phyloP scores from a whole-genome alignment of 2,797 vertebrate species.

The Pempheris klunzingeri region DNA sequence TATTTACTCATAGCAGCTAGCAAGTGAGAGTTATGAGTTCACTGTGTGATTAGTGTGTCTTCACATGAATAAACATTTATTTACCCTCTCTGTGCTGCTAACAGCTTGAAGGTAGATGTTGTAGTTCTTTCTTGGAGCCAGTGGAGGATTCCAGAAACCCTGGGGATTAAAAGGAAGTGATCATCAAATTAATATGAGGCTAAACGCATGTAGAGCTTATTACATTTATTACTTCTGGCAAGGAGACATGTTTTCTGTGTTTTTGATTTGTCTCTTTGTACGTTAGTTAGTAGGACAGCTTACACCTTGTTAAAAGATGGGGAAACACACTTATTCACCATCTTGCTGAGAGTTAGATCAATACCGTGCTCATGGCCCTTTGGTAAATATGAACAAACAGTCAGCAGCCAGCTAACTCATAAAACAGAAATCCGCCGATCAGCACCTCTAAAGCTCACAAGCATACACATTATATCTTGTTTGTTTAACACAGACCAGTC shows the following conservation, averaged over 20 bases:
- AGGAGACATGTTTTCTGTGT: not conserved
- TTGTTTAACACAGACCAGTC: not conserved
- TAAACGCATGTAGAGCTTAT: not conserved
- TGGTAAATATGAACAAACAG: not conserved
- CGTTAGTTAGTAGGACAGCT: not conserved
- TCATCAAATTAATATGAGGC: conserved; percentile 7
- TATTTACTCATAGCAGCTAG: conserved; percentile 14
- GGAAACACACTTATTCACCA: no score
- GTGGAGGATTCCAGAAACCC: conserved; percentile 96
- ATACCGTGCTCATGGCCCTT: not conserved
- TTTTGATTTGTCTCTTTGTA: not conserved
- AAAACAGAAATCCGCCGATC: not conserved
- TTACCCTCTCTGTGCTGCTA: conserved; percentile 98
- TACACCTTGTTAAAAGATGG: not conserved
- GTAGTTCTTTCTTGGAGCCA: conserved; percentile 97
- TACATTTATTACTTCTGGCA: not conserved
- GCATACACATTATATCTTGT: not conserved
- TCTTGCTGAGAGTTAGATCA: not conserved
- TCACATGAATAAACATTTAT: conserved; percentile 26
- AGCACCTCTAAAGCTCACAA: not conserved
- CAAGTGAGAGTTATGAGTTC: conserved; percentile 12
- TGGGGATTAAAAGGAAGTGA: conserved; percentile 41
- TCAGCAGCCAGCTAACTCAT: not conserved
- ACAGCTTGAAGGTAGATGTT: conserved; percentile 99
- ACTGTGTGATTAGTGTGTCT: conserved; percentile 17